Evolutionary conservation across 2,797 vertebrate genomes (phyloP), one percentile per base, ranked within the genome.

Genomic region (Macrochelys suwanniensis): DNA sequence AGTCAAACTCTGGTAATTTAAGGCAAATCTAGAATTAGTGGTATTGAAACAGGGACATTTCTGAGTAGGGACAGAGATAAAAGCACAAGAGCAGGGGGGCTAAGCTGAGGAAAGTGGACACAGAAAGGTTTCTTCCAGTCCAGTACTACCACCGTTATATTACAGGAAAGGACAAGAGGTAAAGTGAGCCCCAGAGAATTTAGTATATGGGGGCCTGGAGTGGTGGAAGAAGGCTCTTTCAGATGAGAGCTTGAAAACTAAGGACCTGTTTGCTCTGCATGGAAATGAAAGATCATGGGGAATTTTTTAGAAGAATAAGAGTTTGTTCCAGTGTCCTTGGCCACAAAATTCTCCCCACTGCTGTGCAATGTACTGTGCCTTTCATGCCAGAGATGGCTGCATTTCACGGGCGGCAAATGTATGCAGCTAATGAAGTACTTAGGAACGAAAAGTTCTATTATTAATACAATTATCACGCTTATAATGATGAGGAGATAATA

Each of bases 381-480:
- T 93, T 49, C n/a, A 47, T 42, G 17, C 49, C 47, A 47, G 16
- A 42, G 49, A 92, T 37, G 19, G 6, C 21, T 80, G 19, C 11
- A 33, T 78, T 80, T 92, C 31, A 77, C 8, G n/a, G 59, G 25
- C 49, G 59, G 13, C 33, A 89, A 83, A 88, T 65, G 37, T 90
- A 31, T 76, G 15, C 80, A 59, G 21, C 78, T 78, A 85, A 45
- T 79, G 59, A 94, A 87, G 16, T 56, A 21, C 49, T 88, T 82
- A 86, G 45, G 93, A 68, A 31, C 80, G 49, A 89, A 94, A 96
- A 79, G 28, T 31, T 80, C 90, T 93, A 61, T 16, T 65, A 85
- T 56, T 83, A 91, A 93, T 86, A 83, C 51, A 93, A 78, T 61
- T 81, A 84, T 81, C 57, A 28, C 87, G 85, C 74, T 88, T 93